Evolutionary conservation across 1,140 invertebrate genomes (phyloP).

Genomic region (Macrotrachela quadricornifera): DNA sequence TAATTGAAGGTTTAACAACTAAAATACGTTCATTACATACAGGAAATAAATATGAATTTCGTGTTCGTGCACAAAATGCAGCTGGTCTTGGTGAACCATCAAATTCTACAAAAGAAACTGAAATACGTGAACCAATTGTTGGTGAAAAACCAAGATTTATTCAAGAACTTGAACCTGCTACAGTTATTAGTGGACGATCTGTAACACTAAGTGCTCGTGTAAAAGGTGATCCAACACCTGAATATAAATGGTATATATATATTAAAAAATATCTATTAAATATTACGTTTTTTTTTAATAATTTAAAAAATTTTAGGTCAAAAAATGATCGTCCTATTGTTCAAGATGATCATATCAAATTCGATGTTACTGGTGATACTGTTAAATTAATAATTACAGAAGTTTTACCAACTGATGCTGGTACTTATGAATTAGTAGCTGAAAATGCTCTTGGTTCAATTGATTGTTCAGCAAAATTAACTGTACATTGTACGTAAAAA

Average conservation of each 20-base stretch:
- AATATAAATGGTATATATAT: conserved; percentile 10
- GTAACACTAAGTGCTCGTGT: conserved; percentile 7
- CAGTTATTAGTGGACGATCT: conserved; percentile 9
- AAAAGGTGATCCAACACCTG: conserved; percentile 10
- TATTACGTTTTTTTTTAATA: too few relatives aligned
- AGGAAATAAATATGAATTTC: conserved; percentile 59
- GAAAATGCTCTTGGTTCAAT: conserved; percentile 23
- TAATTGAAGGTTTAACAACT: conserved; percentile 34
- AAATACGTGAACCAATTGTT: conserved; percentile 61
- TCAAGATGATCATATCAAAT: too few relatives aligned
- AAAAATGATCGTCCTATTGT: not conserved
- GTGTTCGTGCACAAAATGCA: conserved; percentile 73
- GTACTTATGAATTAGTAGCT: conserved; percentile 23
- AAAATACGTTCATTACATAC: conserved; percentile 52
- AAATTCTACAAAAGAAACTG: conserved; percentile 55
- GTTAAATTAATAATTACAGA: conserved; percentile 18
- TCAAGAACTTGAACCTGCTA: conserved; percentile 9
- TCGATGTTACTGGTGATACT: not conserved
- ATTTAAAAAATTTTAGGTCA: too few relatives aligned
- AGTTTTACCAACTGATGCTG: conserved; percentile 19
- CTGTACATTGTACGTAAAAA: conserved; percentile 14
- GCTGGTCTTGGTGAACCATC: conserved; percentile 74
- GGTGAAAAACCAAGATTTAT: conserved; percentile 11
- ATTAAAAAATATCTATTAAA: too few relatives aligned
- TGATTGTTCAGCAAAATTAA: conserved; percentile 18